These are phyloP conservation scores for Ceratoteleas bidentatus DNA, from an alignment of 1,140 invertebrate genomes.

Conservation along the genomic window DNA sequence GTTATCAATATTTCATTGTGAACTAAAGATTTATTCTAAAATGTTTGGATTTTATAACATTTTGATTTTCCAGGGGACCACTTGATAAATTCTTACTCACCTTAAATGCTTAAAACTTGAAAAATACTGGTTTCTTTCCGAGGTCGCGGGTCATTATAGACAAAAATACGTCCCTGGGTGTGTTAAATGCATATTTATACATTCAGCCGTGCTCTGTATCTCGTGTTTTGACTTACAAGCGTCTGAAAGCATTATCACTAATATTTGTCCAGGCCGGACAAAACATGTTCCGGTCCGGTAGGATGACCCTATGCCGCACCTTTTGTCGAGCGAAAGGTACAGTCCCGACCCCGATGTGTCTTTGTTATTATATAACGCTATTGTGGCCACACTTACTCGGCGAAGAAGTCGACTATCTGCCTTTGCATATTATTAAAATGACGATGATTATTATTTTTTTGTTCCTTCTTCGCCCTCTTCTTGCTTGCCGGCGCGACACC, in stretches of 20 bases:
- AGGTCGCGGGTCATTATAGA: slow-evolving; percentile 37
- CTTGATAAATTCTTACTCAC: neutral
- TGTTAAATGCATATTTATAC: slow-evolving; percentile 63
- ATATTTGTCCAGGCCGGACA: slow-evolving; percentile 78
- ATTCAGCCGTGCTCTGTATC: slow-evolving; percentile 45
- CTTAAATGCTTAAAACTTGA: too few species aligned
- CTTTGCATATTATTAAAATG: slow-evolving; percentile 81
- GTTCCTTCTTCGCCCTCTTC: slow-evolving; percentile 60
- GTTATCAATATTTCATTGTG: too few species aligned
- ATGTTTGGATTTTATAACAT: too few species aligned
- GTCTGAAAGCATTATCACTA: slow-evolving; percentile 75
- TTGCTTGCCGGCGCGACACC: too few species aligned
- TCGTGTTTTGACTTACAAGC: slow-evolving; percentile 73
- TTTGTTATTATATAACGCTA: slow-evolving; percentile 82
- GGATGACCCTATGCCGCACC: slow-evolving; percentile 82
- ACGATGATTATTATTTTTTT: slow-evolving; percentile 82
- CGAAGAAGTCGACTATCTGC: slow-evolving; percentile 76
- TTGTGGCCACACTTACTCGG: slow-evolving; percentile 81
- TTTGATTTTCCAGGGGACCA: too few species aligned
- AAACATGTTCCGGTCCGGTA: slow-evolving; percentile 81
- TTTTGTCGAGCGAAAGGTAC: slow-evolving; percentile 81
- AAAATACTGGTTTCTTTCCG: too few species aligned
- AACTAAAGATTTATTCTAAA: too few species aligned
- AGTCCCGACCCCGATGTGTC: slow-evolving; percentile 75
- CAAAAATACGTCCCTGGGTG: slow-evolving; percentile 38